phyloP scores from a whole-genome alignment of 2,888 invertebrate species.

The Buathra laborator region DNA sequence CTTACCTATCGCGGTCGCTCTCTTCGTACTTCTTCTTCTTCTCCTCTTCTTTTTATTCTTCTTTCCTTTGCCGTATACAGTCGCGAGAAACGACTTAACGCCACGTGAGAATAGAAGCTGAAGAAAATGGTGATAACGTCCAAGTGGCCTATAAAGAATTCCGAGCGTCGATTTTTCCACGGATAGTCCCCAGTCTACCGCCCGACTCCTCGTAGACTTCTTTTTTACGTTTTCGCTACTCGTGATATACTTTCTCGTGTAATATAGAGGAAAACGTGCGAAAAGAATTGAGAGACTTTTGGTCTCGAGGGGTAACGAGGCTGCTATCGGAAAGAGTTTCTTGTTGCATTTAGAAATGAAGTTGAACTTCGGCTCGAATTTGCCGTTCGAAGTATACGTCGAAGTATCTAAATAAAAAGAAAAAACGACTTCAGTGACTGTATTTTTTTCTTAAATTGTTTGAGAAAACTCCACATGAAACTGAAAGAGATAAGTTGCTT shows the following conservation, averaged over 20 bases:
- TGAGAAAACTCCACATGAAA: no score
- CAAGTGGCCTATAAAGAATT: conserved; percentile 69
- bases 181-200: not conserved
- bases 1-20: conserved; percentile 14
- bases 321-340: not conserved
- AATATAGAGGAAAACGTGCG: not conserved
- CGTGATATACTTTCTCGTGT: not conserved
- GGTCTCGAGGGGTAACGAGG: not conserved
- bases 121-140: conserved; percentile 65
- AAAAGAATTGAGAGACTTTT: not conserved
- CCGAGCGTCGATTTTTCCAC: conserved; percentile 34
- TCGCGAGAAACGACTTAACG: conserved; percentile 6
- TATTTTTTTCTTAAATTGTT: no score
- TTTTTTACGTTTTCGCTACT: not conserved
- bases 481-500: no score
- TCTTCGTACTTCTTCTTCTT: not conserved
- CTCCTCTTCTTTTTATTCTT: conserved; percentile 11
- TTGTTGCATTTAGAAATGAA: not conserved
- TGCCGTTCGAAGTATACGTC: not conserved
- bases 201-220: not conserved
- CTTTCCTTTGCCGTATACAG: conserved; percentile 22
- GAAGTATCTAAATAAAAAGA: not conserved
- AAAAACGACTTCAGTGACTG: no score
- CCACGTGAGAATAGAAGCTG: conserved; percentile 5
- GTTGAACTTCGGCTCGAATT: not conserved